phyloP scores from a whole-genome alignment of 2,888 invertebrate species.

The Trissoscelio sp. region DNA sequence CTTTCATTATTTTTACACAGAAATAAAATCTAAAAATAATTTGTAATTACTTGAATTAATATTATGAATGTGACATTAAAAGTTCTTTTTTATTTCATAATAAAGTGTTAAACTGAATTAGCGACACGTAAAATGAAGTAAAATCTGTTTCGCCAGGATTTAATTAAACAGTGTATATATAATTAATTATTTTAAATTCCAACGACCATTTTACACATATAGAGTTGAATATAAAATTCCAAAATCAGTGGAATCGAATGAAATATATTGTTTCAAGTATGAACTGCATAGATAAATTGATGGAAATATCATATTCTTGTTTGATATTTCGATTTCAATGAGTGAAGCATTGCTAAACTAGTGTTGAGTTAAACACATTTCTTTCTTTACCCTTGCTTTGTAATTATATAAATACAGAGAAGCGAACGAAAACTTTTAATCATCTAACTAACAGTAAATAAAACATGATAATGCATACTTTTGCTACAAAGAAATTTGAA shows the following conservation, averaged over 20 bases:
- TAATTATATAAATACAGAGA: conserved; percentile 2
- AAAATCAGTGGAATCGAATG: not conserved
- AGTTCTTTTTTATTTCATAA: too few species aligned
- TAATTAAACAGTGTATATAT: not conserved
- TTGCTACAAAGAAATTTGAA: not conserved
- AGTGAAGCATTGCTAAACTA: conserved; percentile 23
- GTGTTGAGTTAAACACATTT: conserved; percentile 10
- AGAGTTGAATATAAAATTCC: not conserved
- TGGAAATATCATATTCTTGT: conserved; percentile 4
- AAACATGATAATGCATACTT: not conserved
- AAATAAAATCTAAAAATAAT: too few species aligned
- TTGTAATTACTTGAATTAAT: too few species aligned
- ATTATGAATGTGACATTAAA: too few species aligned
- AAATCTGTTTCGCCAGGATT: not conserved
- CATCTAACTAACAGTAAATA: not conserved
- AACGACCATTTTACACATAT: not conserved
- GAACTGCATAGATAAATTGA: conserved; percentile 45
- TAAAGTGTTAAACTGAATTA: too few species aligned
- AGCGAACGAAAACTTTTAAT: not conserved
- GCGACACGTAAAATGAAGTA: too few species aligned
- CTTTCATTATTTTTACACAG: too few species aligned
- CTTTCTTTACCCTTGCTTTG: not conserved
- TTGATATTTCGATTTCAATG: conserved; percentile 24
- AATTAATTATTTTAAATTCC: not conserved
- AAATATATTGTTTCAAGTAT: conserved; percentile 29